A percentile compares a stretch with the other conserved stretches of the same genome.
These are phyloP conservation scores for Habropoda laboriosa DNA, from an alignment of 1,140 invertebrate genomes.

Conservation along the genomic window DNA sequence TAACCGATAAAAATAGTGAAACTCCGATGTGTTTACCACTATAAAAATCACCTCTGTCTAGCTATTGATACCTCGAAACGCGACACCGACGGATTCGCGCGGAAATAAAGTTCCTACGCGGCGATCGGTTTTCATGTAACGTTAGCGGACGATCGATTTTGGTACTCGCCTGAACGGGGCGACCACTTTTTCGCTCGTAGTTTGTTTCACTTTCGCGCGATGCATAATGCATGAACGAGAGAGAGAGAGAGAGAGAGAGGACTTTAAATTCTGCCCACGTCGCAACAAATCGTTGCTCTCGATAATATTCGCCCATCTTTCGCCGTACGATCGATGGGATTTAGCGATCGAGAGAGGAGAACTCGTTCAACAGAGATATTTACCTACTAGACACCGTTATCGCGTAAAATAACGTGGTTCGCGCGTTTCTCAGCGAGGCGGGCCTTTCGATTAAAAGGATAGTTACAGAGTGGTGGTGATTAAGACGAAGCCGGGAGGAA, in stretches of 20 bases:
- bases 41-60: too few relatives aligned
- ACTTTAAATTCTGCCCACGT: constrained; percentile 19
- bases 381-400: too few relatives aligned
- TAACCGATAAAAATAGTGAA: too few relatives aligned
- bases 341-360: neutral
- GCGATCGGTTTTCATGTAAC: constrained; percentile 18
- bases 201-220: constrained; percentile 45
- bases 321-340: neutral
- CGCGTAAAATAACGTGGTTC: too few relatives aligned
- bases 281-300: constrained; percentile 33
- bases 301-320: constrained; percentile 17
- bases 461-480: constrained; percentile 46
- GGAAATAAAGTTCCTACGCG: neutral
- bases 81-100: neutral
- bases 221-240: constrained; percentile 47
- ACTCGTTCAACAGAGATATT: too few relatives aligned
- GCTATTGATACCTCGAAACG: neutral
- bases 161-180: neutral
- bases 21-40: too few relatives aligned
- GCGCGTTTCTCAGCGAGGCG: constrained; percentile 13
- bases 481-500: constrained; percentile 53
- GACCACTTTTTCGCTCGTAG: constrained; percentile 29
- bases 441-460: constrained; percentile 39
- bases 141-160: constrained; percentile 17
- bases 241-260: too few relatives aligned